These are phyloP conservation scores for Urophycis tenuis DNA, from an alignment of 2,797 vertebrate species.

Conservation along the genomic window DNA sequence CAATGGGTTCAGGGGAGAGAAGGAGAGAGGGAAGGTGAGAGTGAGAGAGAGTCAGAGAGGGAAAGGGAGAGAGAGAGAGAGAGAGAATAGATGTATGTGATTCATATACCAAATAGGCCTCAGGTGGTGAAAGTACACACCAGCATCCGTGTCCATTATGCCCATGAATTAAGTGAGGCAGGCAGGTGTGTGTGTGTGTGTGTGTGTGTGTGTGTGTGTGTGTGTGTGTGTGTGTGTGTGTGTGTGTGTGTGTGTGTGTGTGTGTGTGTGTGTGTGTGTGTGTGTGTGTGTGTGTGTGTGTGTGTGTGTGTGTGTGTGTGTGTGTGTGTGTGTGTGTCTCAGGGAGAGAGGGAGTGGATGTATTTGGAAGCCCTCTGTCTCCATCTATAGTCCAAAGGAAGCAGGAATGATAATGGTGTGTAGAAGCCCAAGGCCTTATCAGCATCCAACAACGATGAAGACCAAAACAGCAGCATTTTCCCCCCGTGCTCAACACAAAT, in stretches of 20 bases:
- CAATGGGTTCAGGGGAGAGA: no score
- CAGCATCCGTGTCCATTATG: not conserved
- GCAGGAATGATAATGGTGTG: not conserved
- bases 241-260: no score
- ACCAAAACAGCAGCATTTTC: not conserved
- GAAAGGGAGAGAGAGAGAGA: no score
- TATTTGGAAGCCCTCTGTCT: conserved; percentile 53
- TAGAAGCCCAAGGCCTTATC: not conserved
- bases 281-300: no score
- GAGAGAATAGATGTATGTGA: not conserved
- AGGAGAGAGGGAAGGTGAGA: no score
- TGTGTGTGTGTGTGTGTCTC: no score
- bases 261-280: no score
- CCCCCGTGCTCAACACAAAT: not conserved
- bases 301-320: no score
- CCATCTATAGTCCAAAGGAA: conserved; percentile 50
- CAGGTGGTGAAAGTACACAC: not conserved
- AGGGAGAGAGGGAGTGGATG: conserved; percentile 7
- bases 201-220: not conserved
- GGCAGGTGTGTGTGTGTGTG: not conserved
- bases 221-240: no score
- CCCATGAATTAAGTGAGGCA: not conserved
- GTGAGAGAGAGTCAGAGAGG: no score
- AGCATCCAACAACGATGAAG: not conserved
- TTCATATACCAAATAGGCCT: not conserved